Percentiles rank a stretch among this genome's conserved stretches.
These are phyloP conservation scores for Sebastes nivosus DNA, from an alignment of 2,797 vertebrate species.

Conservation along the genomic window DNA sequence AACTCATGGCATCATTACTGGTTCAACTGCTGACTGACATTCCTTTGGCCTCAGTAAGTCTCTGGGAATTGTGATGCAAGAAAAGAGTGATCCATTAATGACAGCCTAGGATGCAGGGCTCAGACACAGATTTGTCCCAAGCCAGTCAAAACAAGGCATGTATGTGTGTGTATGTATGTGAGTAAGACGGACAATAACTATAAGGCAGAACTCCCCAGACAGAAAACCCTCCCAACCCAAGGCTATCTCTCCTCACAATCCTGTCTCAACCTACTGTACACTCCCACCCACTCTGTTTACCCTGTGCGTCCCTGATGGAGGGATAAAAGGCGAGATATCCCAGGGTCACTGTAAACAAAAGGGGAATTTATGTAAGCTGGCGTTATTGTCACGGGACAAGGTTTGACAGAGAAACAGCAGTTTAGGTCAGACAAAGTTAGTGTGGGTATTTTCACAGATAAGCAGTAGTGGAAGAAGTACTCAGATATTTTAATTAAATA, in stretches of 20 bases:
- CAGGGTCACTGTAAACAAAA: slow-evolving; percentile 62
- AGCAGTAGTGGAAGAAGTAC: too few species aligned
- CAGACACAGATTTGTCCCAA: slow-evolving; percentile 66
- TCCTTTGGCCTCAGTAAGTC: slow-evolving; percentile 45
- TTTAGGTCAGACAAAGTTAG: neutral
- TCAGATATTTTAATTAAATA: too few species aligned
- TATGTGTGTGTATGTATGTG: slow-evolving; percentile 1
- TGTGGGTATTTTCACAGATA: neutral
- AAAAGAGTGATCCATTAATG: slow-evolving; percentile 57
- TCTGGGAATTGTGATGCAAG: slow-evolving; percentile 50
- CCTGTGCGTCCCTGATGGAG: slow-evolving; percentile 50
- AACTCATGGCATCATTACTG: neutral
- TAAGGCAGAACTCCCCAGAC: slow-evolving; percentile 45
- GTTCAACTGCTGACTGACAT: slow-evolving; percentile 28
- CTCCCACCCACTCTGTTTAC: slow-evolving; percentile 51
- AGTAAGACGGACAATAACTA: neutral
- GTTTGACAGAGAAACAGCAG: neutral
- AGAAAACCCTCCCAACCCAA: slow-evolving; percentile 13
- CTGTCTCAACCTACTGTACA: neutral
- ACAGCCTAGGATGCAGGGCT: slow-evolving; percentile 44
- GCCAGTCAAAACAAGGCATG: slow-evolving; percentile 29
- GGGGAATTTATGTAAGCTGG: slow-evolving; percentile 27
- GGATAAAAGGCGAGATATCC: slow-evolving; percentile 48
- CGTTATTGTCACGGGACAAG: slow-evolving; percentile 42
- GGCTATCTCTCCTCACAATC: slow-evolving; percentile 11